Conservation (phyloP, 1,140 invertebrate species). For the Aplysia californica region DNA sequence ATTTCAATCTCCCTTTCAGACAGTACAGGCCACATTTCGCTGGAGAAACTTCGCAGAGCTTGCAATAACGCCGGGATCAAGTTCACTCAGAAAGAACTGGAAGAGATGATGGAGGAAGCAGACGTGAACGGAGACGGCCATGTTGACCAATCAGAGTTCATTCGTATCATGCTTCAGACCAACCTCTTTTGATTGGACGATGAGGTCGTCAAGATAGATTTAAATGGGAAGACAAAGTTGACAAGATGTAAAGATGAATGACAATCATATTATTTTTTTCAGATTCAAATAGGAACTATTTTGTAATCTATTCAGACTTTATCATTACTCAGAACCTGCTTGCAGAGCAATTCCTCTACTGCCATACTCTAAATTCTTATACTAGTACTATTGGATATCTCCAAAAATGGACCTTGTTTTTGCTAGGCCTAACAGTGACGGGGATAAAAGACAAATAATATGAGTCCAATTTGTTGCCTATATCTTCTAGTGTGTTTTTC, state of each 20-base stretch:
- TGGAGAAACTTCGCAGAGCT: constrained; percentile 56
- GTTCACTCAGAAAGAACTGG: constrained; percentile 60
- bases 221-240: background rate
- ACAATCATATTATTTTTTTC: background rate
- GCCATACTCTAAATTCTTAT: too few relatives aligned
- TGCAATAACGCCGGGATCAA: constrained; percentile 58
- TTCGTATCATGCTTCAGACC: constrained; percentile 65
- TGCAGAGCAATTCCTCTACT: too few relatives aligned
- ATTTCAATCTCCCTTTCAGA: constrained; percentile 23
- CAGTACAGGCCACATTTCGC: constrained; percentile 50
- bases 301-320: too few relatives aligned
- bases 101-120: constrained; percentile 66
- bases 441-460: too few relatives aligned
- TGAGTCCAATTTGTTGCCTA: too few relatives aligned
- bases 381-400: too few relatives aligned
- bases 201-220: background rate
- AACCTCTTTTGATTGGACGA: constrained; percentile 57
- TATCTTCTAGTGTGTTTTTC: too few relatives aligned
- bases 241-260: too few relatives aligned
- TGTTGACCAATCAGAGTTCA: constrained; percentile 64
- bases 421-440: too few relatives aligned
- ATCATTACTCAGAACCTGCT: too few relatives aligned
- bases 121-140: constrained; percentile 65
- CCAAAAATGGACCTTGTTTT: too few relatives aligned
- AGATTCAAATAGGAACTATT: too few relatives aligned